Conservation (phyloP, 1,140 invertebrate genomes). For the Bombus ignitus region DNA sequence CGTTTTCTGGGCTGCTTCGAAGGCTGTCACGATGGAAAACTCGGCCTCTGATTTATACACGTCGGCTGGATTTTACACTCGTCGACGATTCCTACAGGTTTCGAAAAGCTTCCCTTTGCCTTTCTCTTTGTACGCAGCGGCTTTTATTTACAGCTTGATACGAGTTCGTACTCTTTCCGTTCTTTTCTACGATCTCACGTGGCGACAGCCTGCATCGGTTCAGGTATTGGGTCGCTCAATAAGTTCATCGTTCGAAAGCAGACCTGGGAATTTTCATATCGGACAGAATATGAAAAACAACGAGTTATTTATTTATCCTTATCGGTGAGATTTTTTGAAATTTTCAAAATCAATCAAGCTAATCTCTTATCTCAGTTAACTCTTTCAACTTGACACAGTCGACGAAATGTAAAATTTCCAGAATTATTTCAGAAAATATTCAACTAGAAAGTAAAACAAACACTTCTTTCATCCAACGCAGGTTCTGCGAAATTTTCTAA, state of each 20-base stretch:
- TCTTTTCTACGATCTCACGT: background rate
- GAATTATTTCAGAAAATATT: too few relatives aligned
- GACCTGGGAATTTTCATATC: background rate
- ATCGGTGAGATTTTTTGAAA: too few relatives aligned
- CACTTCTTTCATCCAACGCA: too few relatives aligned
- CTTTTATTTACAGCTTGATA: background rate
- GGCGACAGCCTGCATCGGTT: background rate
- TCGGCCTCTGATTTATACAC: slow-evolving; percentile 22
- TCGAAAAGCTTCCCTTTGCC: background rate
- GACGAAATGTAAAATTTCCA: too few relatives aligned
- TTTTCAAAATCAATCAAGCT: too few relatives aligned
- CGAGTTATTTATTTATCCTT: too few relatives aligned
- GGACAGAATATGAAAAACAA: background rate
- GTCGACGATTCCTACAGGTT: background rate
- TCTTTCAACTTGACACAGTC: too few relatives aligned
- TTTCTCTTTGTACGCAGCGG: background rate
- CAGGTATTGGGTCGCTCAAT: background rate
- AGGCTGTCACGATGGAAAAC: slow-evolving; percentile 6
- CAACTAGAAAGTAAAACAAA: too few relatives aligned
- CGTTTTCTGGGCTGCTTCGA: background rate
- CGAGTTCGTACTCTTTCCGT: background rate
- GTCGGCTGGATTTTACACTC: background rate
- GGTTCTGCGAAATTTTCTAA: too few relatives aligned
- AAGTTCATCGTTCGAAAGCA: background rate
- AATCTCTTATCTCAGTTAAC: too few relatives aligned